A percentile compares a stretch with the other conserved stretches of the same genome.
These are phyloP conservation scores for Hafferia zeledoni DNA, from an alignment of 2,797 vertebrate species.

Conservation along the genomic window DNA sequence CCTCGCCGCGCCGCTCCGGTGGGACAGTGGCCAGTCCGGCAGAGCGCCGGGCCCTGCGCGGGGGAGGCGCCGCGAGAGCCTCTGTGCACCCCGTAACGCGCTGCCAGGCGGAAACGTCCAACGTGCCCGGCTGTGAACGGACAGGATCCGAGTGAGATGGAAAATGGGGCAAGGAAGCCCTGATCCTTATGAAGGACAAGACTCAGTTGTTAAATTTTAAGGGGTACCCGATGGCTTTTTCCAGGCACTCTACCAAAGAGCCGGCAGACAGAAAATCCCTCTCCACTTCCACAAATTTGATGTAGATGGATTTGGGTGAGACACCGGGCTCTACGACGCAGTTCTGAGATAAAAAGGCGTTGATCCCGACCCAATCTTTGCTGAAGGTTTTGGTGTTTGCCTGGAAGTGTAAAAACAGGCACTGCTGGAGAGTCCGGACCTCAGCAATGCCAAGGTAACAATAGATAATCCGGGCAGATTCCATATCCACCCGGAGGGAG, in stretches of 20 bases:
- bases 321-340: constrained; percentile 77
- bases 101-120: neutral
- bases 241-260: constrained; percentile 96
- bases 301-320: constrained; percentile 86
- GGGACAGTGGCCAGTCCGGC: neutral
- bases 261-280: constrained; percentile 98
- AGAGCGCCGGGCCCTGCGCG: neutral
- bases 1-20: rapidly evolving
- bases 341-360: constrained; percentile 94
- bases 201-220: constrained; percentile 93
- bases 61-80: neutral
- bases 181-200: constrained; percentile 80
- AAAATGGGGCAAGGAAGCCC: constrained; percentile 35
- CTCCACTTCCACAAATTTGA: constrained; percentile 98
- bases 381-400: constrained; percentile 88
- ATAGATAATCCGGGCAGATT: constrained; percentile 86
- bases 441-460: constrained; percentile 96
- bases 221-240: constrained; percentile 95
- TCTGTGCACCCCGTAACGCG: neutral
- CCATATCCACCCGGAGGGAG: constrained; percentile 72
- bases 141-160: constrained; percentile 26
- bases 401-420: constrained; percentile 95
- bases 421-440: constrained; percentile 94
- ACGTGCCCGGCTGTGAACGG: neutral
- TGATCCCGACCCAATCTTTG: constrained; percentile 87